Percentiles rank a stretch among this genome's conserved stretches.
Conservation (phyloP, 2,113 vertebrate species). For the Phainopepla nitens region DNA sequence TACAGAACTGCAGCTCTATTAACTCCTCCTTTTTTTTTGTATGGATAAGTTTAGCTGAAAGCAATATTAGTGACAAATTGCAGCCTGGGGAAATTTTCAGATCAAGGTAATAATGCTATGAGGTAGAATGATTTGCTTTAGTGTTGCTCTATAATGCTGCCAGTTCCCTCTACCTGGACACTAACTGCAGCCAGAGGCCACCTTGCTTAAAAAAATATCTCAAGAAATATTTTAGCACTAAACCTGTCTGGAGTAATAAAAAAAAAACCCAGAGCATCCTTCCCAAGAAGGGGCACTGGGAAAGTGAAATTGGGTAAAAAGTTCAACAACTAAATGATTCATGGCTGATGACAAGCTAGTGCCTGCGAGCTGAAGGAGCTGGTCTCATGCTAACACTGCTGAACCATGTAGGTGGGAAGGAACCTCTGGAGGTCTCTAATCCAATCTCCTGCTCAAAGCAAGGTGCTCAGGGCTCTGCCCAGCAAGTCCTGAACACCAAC, state of each 20-base stretch:
- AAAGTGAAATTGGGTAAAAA: neutral
- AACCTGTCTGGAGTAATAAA: constrained; percentile 27
- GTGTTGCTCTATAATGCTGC: constrained; percentile 19
- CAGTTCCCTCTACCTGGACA: constrained; percentile 36
- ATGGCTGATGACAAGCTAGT: neutral
- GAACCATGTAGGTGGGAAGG: accelerated
- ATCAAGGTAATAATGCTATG: constrained; percentile 59
- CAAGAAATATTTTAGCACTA: constrained; percentile 54
- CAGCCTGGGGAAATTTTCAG: constrained; percentile 54
- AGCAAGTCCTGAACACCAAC: neutral
- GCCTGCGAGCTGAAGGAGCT: neutral
- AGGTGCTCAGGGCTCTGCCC: neutral
- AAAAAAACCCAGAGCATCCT: neutral
- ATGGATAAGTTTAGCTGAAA: constrained; percentile 44
- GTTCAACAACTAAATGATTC: neutral
- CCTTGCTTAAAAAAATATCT: constrained; percentile 46
- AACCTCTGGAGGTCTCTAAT: neutral
- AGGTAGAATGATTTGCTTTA: constrained; percentile 56
- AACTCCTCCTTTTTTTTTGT: neutral
- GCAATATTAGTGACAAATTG: constrained; percentile 55
- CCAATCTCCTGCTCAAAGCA: neutral
- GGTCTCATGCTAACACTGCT: neutral
- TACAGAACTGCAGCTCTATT: constrained; percentile 53
- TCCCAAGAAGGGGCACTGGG: neutral
- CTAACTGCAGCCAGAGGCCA: constrained; percentile 59